Conservation (phyloP, 2,888 invertebrate species). For the Scelioninae gen. 1 region DNA sequence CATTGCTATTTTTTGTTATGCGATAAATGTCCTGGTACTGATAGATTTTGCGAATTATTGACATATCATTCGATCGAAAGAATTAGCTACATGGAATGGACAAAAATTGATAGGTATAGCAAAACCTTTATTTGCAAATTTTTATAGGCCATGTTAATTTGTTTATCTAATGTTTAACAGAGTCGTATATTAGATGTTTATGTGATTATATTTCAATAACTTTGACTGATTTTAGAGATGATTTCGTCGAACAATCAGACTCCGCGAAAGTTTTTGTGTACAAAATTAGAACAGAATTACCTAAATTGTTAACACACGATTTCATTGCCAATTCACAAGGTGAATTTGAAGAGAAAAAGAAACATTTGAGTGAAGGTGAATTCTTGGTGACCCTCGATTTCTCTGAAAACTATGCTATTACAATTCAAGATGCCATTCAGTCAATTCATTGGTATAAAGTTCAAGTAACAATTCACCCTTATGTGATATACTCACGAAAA, state of each 20-base stretch:
- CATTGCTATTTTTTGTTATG: constrained; percentile 17
- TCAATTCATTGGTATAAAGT: constrained; percentile 6
- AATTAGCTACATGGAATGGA: constrained; percentile 18
- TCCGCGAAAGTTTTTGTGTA: constrained; percentile 3
- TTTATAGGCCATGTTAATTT: background rate
- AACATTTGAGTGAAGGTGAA: constrained; percentile 14
- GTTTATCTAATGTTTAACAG: constrained; percentile 9
- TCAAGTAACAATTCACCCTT: constrained; percentile 18
- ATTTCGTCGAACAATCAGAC: constrained; percentile 8
- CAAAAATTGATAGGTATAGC: constrained; percentile 17
- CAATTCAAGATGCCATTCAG: constrained; percentile 19
- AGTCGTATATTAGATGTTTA: constrained; percentile 1
- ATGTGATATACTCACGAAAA: constrained; percentile 17
- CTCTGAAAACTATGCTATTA: constrained; percentile 17
- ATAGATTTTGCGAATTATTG: constrained; percentile 5
- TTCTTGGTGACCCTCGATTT: constrained; percentile 17
- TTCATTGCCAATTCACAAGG: background rate
- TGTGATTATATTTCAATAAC: constrained; percentile 3
- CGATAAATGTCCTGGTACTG: constrained; percentile 22
- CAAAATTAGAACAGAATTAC: constrained; percentile 7
- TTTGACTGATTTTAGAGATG: constrained; percentile 1
- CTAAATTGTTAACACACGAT: constrained; percentile 16
- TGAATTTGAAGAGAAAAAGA: background rate
- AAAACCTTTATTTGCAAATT: background rate
- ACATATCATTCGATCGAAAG: background rate